Percentiles rank a stretch among this genome's conserved stretches.
Conservation (phyloP, 2,113 vertebrate species). For the Perccottus glenii region DNA sequence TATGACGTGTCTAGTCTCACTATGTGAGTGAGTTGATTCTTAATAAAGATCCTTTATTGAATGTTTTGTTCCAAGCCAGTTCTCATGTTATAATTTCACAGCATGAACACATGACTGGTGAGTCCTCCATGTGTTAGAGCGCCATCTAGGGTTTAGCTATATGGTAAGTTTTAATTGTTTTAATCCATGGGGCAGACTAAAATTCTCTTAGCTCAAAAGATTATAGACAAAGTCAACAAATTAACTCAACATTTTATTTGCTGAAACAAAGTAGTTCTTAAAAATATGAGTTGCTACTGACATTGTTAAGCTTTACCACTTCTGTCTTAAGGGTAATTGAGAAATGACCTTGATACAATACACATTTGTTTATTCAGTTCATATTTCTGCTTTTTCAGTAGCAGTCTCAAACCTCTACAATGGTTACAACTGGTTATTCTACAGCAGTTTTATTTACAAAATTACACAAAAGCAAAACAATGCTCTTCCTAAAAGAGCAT, state of each 20-base stretch:
- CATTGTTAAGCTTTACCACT: conserved; percentile 37
- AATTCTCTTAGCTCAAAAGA: background rate
- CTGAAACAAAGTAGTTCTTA: conserved; percentile 67
- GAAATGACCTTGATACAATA: conserved; percentile 84
- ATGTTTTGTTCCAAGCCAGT: background rate
- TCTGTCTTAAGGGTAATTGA: conserved; percentile 52
- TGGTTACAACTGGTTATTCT: conserved; percentile 86
- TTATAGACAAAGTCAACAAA: conserved; percentile 11
- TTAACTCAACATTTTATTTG: conserved; percentile 73
- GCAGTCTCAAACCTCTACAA: conserved; percentile 72
- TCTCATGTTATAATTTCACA: no score
- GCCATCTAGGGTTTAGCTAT: conserved; percentile 55
- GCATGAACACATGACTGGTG: no score
- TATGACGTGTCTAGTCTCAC: conserved; percentile 55
- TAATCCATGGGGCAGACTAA: background rate
- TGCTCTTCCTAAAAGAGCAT: conserved; percentile 67
- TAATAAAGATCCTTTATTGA: conserved; percentile 36
- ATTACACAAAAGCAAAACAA: conserved; percentile 80
- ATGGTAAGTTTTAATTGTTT: background rate
- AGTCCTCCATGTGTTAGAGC: background rate
- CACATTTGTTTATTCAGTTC: conserved; percentile 64
- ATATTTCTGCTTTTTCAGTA: conserved; percentile 44
- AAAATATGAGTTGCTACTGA: conserved; percentile 75
- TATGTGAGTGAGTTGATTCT: conserved; percentile 55
- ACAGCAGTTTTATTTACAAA: conserved; percentile 94